Evolutionary conservation across 2,797 vertebrate genomes (phyloP), one percentile per base, ranked within the genome.

Genomic region (Syngnathus acus): DNA sequence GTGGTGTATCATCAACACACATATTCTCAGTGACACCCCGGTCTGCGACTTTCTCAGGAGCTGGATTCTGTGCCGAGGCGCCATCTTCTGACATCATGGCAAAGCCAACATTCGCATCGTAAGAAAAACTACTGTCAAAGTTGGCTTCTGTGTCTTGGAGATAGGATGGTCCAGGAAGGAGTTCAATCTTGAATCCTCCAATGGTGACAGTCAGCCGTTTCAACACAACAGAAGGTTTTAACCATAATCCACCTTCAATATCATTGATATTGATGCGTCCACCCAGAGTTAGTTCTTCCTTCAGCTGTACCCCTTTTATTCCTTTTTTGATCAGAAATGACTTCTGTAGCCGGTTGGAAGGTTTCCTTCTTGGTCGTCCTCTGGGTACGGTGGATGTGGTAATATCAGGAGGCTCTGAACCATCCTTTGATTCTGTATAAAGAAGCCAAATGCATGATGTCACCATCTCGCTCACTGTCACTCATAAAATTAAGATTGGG

Each of bases 181-280:
- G 80, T 77, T 92, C 91, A 11, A 92, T 93, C 79, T 68, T 89
- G 76, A 89, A 92, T 67, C 91, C 92, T n/a, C 88, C 92, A n/a
- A 92, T 91, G 5, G 91, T 92, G 64, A 93, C 92, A 0, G 92
- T 91, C 75, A 92, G 64, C 65, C 88, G 79, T 68, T 87, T 88
- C 68, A 92, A 72, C 68, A 89, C 85, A 60, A 92, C 92, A 0
- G 87, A 73, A 14, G 92, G 91, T 26, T 86, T 91, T 73, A 92
- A 79, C 73, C 90, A 91, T 3, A 79, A 65, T 60, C 75, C 81
- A 40, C 75, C 23, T 6, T 88, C 81, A 14, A 91, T 78, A 67
- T 90, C 70, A 42, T 85, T 74, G 19, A 86, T 54, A 65, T 84
- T 82, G 54, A 90, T 74, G 19, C 88, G 84, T 5, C 90, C 89